Base-by-base conservation (phyloP, 2,797 vertebrate genomes). In the Enteromius argenteus region DNA sequence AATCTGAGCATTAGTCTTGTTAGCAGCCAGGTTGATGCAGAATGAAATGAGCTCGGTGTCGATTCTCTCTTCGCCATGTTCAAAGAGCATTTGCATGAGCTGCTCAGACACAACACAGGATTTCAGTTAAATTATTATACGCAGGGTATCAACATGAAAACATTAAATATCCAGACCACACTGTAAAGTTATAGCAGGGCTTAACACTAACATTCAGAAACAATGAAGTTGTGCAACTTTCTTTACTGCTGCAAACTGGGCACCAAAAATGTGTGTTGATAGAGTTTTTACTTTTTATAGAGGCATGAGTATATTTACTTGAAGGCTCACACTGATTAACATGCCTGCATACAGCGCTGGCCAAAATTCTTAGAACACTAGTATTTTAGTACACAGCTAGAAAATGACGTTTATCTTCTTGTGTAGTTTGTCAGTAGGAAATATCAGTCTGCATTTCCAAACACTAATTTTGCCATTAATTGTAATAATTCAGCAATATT, bases 1-100 rank as follows among this genome's bases (percentile, higher is more conserved):
- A 69, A 98, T 92, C 79, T 98, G 97, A 5, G 97, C 96, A 3
- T 98, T 99, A 90, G 94, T 97, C 91, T 97, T 98, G 91, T 98
- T 97, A 23, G 96, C 96, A 67, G 98, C 97, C 88, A 99, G 94
- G 92, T 98, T 99, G 93, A 99, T 97, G 92, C 97, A 97, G 93
- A 99, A 97, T 5, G 97, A 97, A 91, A 98, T 96, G 64, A 98
- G 94, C 88, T 97, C 95, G 5, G 96, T 89, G 35, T 97, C 96
- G 85, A 98, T 93, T 74, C 94, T 92, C 72, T 97, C 95, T 87
- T 97, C 97, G 0, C 94, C 92, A 58, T 94, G 94, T 73, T 96
- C 96, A 84, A 95, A 97, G 88, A 98, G 89, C 97, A 98, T 96
- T 94, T 96, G 96, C 97, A 99, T 98, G 87, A 99, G 88, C 97